Base-by-base conservation (phyloP, 2,888 invertebrate species). In the Lasius fuliginosus region DNA sequence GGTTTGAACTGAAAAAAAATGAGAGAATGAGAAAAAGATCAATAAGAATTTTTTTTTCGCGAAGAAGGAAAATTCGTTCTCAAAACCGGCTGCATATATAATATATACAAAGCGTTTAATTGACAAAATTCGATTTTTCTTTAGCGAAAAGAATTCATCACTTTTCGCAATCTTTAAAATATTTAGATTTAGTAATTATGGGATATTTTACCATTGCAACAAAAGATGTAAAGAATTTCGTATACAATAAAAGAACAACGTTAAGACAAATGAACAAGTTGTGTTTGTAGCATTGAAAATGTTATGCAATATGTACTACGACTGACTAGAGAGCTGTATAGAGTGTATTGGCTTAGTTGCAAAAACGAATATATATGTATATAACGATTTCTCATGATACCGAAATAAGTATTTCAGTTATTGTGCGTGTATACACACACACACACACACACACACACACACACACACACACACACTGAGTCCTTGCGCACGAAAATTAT, bases 1-100 rank as follows among this genome's bases (percentile, higher is more conserved):
- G 93, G 93, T 88, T 94, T 93, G 88, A 93, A 93, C 95, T 95
- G 91, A 4, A 86, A 91, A 42, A 89, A 81, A 82, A 3, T 6
- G 77, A 56, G 77, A 56, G 82, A 62, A 82, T 71, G 82, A 30
- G 49, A 11, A 79, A 69, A n/a, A 46, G 1, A 62, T 74, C 15
- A 2, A 12, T 40, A 40, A 6, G 11, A 73, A 9, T 42, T 53
- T 11, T 18, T 18, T 46, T 15, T 68, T 58, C 8, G 8, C n/a
- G n/a, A 58, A 74, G 4, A 40, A 53, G 15, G 23, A 3, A 53
- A 33, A 53, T n/a, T 53, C 1, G 1, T 53, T 53, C 49, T 53
- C 8, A 46, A 46, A 46, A 12, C 9, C 12, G 42, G 42, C 11
- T 42, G 42, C 3, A 42, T 18, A 46, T 4, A 46, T 46, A 46